phyloP scores from a whole-genome alignment of 2,888 invertebrate genomes.

The Caenorhabditis doughertyi region DNA sequence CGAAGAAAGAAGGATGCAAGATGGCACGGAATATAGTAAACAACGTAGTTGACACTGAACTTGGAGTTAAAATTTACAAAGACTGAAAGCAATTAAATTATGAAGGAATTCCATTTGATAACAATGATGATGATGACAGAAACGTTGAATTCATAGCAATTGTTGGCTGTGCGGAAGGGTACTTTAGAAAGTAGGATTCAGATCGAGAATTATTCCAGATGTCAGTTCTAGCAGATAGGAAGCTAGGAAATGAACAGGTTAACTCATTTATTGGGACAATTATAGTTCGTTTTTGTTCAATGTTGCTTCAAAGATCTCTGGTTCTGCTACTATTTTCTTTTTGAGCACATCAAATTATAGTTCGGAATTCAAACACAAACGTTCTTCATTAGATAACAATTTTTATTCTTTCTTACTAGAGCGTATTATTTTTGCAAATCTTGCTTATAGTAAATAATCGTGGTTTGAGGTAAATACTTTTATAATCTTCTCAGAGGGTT shows the following conservation, averaged over 20 bases:
- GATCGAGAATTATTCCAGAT: no score
- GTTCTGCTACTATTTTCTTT: no score
- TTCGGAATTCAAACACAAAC: not conserved
- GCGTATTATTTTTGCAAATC: not conserved
- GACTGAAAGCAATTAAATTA: conserved; percentile 9
- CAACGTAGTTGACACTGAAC: conserved; percentile 7
- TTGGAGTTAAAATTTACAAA: conserved; percentile 10
- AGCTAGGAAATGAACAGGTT: no score
- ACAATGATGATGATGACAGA: not conserved
- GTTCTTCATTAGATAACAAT: conserved; percentile 1
- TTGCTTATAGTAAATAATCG: not conserved
- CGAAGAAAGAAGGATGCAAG: not conserved
- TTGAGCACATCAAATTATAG: no score
- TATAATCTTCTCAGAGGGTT: not conserved
- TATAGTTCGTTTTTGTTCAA: no score
- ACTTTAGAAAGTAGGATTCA: not conserved
- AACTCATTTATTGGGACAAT: no score
- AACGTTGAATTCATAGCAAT: not conserved
- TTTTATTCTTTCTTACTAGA: not conserved
- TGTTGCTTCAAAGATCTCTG: no score
- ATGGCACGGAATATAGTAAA: conserved; percentile 25
- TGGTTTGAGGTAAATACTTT: not conserved
- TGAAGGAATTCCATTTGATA: conserved; percentile 26
- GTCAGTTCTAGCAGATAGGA: no score
- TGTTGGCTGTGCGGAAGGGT: not conserved